phyloP scores from a whole-genome alignment of 2,797 vertebrate genomes.

The Cheirogaleus major region DNA sequence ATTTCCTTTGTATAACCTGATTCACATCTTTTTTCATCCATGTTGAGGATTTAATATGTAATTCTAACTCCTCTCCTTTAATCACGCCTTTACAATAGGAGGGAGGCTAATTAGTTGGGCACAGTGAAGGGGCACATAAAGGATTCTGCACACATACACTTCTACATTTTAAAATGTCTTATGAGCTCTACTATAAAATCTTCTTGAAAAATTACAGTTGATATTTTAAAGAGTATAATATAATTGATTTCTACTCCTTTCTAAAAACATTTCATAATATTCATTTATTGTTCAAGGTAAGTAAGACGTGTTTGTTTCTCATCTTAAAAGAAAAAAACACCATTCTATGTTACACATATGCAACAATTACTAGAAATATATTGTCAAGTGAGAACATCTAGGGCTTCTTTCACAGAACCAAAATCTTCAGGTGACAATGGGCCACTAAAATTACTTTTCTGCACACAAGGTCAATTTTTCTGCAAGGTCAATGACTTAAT shows the following conservation, averaged over 20 bases:
- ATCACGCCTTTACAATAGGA: neutral
- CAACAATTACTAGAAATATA: neutral
- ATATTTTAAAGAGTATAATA: neutral
- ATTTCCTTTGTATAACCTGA: neutral
- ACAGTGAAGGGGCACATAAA: neutral
- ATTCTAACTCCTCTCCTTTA: neutral
- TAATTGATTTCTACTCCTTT: neutral
- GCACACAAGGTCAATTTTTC: neutral
- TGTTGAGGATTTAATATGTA: neutral
- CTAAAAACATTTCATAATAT: neutral
- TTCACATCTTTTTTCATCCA: neutral
- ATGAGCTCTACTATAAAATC: neutral
- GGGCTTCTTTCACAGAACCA: neutral
- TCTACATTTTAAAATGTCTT: neutral
- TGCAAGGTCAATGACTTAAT: neutral
- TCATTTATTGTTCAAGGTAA: neutral
- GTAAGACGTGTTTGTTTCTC: accelerated
- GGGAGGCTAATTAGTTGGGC: accelerated
- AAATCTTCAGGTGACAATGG: neutral
- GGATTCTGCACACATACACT: neutral
- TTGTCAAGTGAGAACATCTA: neutral
- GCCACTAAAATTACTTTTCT: neutral
- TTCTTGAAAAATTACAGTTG: neutral
- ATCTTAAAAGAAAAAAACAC: neutral
- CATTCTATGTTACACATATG: neutral